Base-by-base conservation (phyloP, 2,113 vertebrate species). In the Delphinus delphis region DNA sequence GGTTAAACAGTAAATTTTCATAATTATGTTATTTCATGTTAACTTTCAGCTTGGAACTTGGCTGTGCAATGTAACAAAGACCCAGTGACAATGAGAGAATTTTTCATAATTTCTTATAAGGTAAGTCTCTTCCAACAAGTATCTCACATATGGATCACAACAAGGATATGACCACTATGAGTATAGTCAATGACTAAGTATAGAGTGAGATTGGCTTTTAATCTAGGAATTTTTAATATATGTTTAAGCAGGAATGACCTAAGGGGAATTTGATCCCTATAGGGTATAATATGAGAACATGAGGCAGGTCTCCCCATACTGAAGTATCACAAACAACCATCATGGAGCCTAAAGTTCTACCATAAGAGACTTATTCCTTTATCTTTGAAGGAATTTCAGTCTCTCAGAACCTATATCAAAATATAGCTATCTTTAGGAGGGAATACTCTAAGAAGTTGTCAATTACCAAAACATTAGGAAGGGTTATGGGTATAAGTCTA, bases 101-200 rank as follows among this genome's bases (percentile, higher is more conserved):
- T 99, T 98, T 99, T 99, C 97, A 96, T 99, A 9, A 97, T 99
- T 86, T 99, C 99, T 73, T 99, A 99, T 95, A 99, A 99, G 99
- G 99, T 99, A 98, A 1, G 83, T 58, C 18, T 93, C 26, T 96
- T 97, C 44, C 71, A 68, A 25, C 85, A 83, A 82, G 31, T n/a
- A 53, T 95, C 26, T 81, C 53, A 41, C 62, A 11, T 76, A 71
- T 74, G 12, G 23, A 84, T 38, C 17, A 41, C 36, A 90, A 38
- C 44, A 87, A 53, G 50, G 26, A 50, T 95, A 60, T 84, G 33
- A 80, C n/a, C 41, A 62, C 47, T 81, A 28, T 93, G 70, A 36
- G 65, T 71, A 33, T 63, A 18, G 38, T 82, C 77, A 93, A 71
- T 26, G 53, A 15, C 68, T 83, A 80, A 89, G 36, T 92, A 74